A percentile compares a stretch with the other conserved stretches of the same genome.
Conservation (phyloP, 2,113 vertebrate genomes). For the Neolamprologus fasciatus region DNA sequence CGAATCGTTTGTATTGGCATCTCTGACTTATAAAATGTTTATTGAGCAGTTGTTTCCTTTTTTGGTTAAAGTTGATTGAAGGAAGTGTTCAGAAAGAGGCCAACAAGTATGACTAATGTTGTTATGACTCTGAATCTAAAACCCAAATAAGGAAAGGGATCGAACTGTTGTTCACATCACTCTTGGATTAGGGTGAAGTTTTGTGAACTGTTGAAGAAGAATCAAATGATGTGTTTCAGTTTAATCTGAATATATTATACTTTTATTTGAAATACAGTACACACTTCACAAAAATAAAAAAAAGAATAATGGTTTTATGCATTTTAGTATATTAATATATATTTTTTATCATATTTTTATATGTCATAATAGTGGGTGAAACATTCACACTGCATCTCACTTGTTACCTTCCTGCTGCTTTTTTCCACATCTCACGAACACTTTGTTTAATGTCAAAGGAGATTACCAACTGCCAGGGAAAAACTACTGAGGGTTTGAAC, state of each 20-base stretch:
- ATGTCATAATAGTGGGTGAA: neutral
- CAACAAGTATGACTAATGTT: neutral
- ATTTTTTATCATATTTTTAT: neutral
- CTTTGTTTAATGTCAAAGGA: neutral
- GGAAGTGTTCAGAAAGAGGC: neutral
- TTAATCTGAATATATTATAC: neutral
- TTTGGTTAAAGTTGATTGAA: neutral
- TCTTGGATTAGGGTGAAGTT: neutral
- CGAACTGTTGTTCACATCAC: neutral
- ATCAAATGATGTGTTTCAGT: neutral
- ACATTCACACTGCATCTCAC: neutral
- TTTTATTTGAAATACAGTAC: neutral
- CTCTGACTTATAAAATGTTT: neutral
- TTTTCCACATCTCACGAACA: neutral
- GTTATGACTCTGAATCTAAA: neutral
- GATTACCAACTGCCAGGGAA: neutral
- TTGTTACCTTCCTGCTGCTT: neutral
- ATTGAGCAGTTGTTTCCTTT: neutral
- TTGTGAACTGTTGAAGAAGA: neutral
- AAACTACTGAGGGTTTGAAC: neutral
- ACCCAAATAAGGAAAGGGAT: neutral
- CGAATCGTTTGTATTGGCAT: neutral
- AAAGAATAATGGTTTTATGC: neutral
- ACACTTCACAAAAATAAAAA: neutral
- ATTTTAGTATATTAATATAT: neutral